Evolutionary conservation across 2,888 invertebrate species (phyloP).

Genomic region (Taphrorychus bicolor): DNA sequence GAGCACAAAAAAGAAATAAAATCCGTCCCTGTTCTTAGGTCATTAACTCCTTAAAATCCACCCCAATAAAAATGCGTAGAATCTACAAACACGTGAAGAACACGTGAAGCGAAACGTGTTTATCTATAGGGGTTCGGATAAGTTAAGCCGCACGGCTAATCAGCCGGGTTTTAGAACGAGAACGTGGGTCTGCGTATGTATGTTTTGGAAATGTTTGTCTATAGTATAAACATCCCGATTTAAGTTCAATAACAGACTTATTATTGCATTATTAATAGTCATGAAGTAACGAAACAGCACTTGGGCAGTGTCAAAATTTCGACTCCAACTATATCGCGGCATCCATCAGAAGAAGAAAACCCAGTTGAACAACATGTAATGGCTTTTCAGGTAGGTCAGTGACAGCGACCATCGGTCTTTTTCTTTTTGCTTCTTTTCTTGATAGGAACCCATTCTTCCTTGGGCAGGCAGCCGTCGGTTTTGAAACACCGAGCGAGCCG

Average conservation of each 20-base stretch:
- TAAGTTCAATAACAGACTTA: background rate
- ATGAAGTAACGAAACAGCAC: background rate
- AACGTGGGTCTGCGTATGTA: background rate
- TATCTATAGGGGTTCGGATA: constrained; percentile 10
- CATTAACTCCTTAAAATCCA: constrained; percentile 12
- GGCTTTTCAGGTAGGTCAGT: constrained; percentile 49
- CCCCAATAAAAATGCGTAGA: constrained; percentile 15
- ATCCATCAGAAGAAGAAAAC: constrained; percentile 44
- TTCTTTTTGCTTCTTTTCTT: constrained; percentile 22
- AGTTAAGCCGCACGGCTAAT: background rate
- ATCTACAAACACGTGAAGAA: constrained; percentile 20
- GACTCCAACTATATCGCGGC: background rate
- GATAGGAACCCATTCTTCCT: constrained; percentile 31
- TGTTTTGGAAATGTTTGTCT: background rate
- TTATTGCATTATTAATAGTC: background rate
- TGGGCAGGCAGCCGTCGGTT: constrained; percentile 7
- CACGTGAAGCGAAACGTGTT: constrained; percentile 27
- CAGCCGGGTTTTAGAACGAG: background rate
- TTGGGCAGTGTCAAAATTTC: background rate
- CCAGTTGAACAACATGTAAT: constrained; percentile 53
- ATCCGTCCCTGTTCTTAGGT: background rate
- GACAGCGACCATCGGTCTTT: constrained; percentile 38
- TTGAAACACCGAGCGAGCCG: constrained; percentile 7
- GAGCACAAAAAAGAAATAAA: background rate
- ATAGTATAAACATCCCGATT: background rate